Conservation (phyloP, 1,140 invertebrate species). For the Druon quercuslanigerum region DNA sequence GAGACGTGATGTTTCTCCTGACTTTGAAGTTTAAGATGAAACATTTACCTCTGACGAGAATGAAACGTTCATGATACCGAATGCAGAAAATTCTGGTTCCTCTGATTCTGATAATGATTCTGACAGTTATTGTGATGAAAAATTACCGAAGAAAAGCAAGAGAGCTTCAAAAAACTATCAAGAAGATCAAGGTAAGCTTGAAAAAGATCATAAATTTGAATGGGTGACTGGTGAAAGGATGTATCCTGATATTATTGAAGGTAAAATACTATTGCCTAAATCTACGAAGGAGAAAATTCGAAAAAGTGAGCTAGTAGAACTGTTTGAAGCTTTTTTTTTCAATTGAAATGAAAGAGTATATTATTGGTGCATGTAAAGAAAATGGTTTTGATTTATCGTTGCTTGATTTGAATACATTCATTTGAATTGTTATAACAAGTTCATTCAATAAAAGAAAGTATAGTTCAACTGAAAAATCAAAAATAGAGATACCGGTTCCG, state of each 20-base stretch:
- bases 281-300: too few relatives aligned
- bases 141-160: constrained; percentile 11
- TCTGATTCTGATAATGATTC: constrained; percentile 15
- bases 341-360: not conserved
- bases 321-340: not conserved
- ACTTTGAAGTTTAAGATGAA: too few relatives aligned
- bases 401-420: constrained; percentile 36
- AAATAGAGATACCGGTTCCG: too few relatives aligned
- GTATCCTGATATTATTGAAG: not conserved
- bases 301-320: too few relatives aligned
- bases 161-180: constrained; percentile 18
- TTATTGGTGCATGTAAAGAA: constrained; percentile 31
- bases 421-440: constrained; percentile 33
- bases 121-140: constrained; percentile 19
- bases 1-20: too few relatives aligned
- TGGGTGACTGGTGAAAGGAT: constrained; percentile 19
- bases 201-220: constrained; percentile 32
- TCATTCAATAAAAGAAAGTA: constrained; percentile 25
- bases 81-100: constrained; percentile 22
- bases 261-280: not conserved
- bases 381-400: constrained; percentile 32
- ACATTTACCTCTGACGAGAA: not conserved
- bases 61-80: constrained; percentile 5
- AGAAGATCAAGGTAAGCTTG: constrained; percentile 19
- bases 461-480: not conserved